These are phyloP conservation scores for Theretra japonica DNA, from an alignment of 2,888 invertebrate species.

Conservation along the genomic window DNA sequence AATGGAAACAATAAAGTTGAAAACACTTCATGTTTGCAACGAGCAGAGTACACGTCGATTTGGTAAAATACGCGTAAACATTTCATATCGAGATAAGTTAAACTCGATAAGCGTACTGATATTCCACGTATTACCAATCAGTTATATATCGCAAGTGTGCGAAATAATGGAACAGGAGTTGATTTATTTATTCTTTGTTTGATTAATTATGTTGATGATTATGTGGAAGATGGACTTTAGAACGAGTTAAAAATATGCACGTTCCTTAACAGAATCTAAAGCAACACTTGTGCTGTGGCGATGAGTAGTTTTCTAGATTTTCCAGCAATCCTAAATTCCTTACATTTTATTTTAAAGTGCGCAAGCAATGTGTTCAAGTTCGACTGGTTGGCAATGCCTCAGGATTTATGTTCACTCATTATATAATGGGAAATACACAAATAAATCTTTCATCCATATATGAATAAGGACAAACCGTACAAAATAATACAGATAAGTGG, in stretches of 20 bases:
- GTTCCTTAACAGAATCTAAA: no score
- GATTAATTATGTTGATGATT: no score
- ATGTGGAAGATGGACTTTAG: no score
- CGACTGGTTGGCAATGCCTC: no score
- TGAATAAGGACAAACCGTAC: not conserved
- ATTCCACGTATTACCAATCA: conserved; percentile 45
- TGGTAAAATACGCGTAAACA: conserved; percentile 51
- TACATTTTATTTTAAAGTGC: no score
- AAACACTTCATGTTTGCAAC: not conserved
- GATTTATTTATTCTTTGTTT: not conserved
- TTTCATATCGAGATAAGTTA: conserved; percentile 46
- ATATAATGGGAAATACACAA: no score
- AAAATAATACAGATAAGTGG: conserved; percentile 5
- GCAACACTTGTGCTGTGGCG: no score
- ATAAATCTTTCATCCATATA: not conserved
- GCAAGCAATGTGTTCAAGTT: no score
- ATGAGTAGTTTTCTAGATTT: no score
- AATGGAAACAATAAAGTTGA: not conserved
- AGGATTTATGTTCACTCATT: no score
- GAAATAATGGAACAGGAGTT: not conserved
- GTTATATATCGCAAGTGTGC: conserved; percentile 35
- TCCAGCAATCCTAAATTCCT: no score
- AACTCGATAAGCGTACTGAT: conserved; percentile 41
- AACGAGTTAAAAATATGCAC: no score
- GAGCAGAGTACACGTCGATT: conserved; percentile 41